Evolutionary conservation across 2,113 vertebrate species (phyloP), one percentile per base, ranked within the genome.

Genomic region (Chloroceryle aenea): DNA sequence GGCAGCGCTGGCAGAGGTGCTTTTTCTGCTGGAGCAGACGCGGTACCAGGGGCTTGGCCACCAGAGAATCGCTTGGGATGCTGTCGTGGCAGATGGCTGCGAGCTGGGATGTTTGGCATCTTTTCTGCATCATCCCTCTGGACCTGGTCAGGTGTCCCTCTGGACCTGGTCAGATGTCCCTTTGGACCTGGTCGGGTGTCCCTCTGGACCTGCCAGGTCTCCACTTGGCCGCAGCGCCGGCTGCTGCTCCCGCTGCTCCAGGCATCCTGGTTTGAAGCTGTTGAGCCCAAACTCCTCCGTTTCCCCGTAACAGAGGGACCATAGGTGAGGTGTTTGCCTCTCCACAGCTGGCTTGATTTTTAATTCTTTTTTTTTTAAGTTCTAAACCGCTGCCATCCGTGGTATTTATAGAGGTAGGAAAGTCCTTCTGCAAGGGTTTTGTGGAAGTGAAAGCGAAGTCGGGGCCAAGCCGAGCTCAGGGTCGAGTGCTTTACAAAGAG

Each of bases 261-360:
- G 38, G 45, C 61, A 3, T 7, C 86, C 59, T 7, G 36, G 13
- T n/a, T 13, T 8, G 13, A 6, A 6, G 23, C 10, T 55, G 76
- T 32, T 5, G 12, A 15, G 53, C 47, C 62, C 2, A 34, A 67
- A 12, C 40, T 2, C 23, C 36, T 20, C 1, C 7, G 0, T 27
- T 32, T 53, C n/a, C n/a, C 13, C 4, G 0, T 14, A 29, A 12
- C 1, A 9, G 12, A 6, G 22, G 23, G 32, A 21, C 36, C 5
- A 14, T 5, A 13, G 29, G 23, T 7, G 68, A 61, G 53, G 23
- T 1, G 1, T 22, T 32, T 19, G 34, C 30, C 32, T 56, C 40
- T 16, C 47, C 8, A 34, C 29, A 48, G 23, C 48, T 50, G 27
- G 7, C 50, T 45, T 18, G 53, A 7, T 43, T 47, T 48, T 10